Evolutionary conservation across 1,140 invertebrate species (phyloP).

Genomic region (Yoshiicerus persimilis): DNA sequence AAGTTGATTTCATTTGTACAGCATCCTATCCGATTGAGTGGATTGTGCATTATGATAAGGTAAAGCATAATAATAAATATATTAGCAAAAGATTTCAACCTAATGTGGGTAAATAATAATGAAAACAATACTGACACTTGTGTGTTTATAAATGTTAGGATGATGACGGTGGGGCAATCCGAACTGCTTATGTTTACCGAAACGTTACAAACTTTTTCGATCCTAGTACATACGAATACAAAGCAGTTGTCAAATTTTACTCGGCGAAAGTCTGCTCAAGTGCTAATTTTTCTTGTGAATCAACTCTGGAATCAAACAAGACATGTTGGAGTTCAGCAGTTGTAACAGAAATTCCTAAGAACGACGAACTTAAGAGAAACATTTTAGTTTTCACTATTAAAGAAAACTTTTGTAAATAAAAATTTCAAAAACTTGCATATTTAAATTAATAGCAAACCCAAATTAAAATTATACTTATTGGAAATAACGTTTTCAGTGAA

Average conservation of each 20-base stretch:
- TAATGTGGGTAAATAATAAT: no score
- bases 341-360: neutral
- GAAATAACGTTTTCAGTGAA: no score
- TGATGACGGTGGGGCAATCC: neutral
- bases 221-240: neutral
- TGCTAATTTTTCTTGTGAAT: neutral
- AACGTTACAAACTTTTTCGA: neutral
- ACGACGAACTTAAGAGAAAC: neutral
- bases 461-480: no score
- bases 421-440: no score
- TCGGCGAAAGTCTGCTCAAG: neutral
- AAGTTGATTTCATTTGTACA: neutral
- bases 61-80: no score
- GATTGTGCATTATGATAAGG: neutral
- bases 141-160: neutral
- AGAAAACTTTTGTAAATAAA: neutral
- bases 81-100: no score
- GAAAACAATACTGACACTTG: no score
- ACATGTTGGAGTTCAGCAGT: neutral
- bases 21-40: neutral
- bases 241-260: neutral
- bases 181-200: neutral
- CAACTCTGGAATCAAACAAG: neutral
- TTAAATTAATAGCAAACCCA: no score
- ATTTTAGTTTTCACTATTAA: neutral